These are phyloP conservation scores for Poeciliopsis retropinna DNA, from an alignment of 2,113 vertebrate species.

Conservation along the genomic window DNA sequence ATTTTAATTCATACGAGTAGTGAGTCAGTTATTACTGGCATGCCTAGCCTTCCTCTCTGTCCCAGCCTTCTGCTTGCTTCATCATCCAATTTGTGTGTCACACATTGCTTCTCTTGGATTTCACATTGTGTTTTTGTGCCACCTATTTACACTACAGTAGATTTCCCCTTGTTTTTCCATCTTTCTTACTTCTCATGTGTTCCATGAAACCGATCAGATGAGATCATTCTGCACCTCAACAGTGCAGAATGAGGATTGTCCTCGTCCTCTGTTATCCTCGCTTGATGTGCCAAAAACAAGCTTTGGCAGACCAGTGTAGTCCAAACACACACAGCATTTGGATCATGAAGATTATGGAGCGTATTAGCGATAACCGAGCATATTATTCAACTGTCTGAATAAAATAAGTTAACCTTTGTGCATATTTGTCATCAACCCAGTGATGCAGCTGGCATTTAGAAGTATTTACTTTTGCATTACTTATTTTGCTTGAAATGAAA, in stretches of 20 bases:
- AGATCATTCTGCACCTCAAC: background rate
- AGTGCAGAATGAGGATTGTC: slow-evolving; percentile 21
- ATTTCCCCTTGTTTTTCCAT: slow-evolving; percentile 13
- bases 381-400: slow-evolving; percentile 12
- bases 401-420: slow-evolving; percentile 10
- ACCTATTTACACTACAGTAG: slow-evolving; percentile 39
- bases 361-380: slow-evolving; percentile 1
- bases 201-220: slow-evolving; percentile 24
- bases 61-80: slow-evolving; percentile 24
- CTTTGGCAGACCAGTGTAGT: slow-evolving; percentile 19
- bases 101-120: slow-evolving; percentile 38
- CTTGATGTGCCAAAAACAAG: slow-evolving; percentile 30
- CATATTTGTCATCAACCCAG: background rate
- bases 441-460: slow-evolving; percentile 20
- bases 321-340: slow-evolving; percentile 14
- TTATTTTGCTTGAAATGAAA: slow-evolving; percentile 4
- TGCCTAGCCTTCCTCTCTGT: slow-evolving; percentile 25
- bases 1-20: slow-evolving; percentile 8
- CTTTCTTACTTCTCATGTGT: slow-evolving; percentile 13
- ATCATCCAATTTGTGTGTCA: slow-evolving; percentile 49
- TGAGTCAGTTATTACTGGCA: slow-evolving; percentile 38
- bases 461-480: slow-evolving; percentile 3
- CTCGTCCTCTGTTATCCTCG: slow-evolving; percentile 21
- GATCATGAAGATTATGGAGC: slow-evolving; percentile 21
- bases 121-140: slow-evolving; percentile 40